Evolutionary conservation across 2,888 invertebrate species (phyloP).

Genomic region (Limnephilus marmoratus): DNA sequence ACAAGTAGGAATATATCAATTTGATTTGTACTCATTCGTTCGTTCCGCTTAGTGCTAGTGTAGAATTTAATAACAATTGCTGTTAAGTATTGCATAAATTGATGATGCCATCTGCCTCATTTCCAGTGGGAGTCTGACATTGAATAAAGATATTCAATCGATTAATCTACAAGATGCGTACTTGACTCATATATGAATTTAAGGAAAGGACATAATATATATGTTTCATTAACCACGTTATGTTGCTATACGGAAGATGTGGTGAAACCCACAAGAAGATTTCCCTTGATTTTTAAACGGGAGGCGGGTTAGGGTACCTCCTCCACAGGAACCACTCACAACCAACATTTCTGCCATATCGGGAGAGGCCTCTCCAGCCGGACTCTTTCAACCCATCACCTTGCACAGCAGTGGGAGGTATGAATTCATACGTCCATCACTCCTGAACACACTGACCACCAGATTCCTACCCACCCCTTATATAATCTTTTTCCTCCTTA

Average conservation of each 20-base stretch:
- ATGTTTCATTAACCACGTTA: neutral
- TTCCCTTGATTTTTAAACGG: no score
- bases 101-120: neutral
- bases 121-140: neutral
- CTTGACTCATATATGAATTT: neutral
- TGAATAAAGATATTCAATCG: neutral
- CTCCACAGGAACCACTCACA: no score
- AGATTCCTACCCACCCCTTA: no score
- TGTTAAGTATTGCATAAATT: neutral
- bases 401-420: no score
- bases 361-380: no score
- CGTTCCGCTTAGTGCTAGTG: neutral
- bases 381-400: no score
- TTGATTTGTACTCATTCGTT: neutral
- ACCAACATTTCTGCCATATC: no score
- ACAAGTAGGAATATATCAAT: neutral
- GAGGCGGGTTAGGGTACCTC: no score
- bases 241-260: neutral
- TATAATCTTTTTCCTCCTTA: no score
- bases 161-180: neutral
- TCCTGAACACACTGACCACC: no score
- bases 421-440: no score
- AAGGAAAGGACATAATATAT: neutral
- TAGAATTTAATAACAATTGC: neutral
- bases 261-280: neutral